Percentiles rank a stretch among this genome's conserved stretches.
Conservation (phyloP, 2,797 vertebrate species). For the Pseudomugil tenellus region DNA sequence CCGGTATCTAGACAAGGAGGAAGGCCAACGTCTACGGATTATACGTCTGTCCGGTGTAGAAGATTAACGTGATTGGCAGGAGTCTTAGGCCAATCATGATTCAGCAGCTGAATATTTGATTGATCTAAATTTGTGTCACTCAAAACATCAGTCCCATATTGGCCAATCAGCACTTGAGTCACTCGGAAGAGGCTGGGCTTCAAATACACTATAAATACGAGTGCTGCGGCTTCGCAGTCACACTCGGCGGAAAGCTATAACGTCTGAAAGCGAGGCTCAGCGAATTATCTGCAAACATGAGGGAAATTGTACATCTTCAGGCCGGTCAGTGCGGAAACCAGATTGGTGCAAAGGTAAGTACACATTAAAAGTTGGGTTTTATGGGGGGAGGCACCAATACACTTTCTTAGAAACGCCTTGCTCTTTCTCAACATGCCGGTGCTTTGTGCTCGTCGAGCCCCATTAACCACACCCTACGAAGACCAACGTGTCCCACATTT, state of each 20-base stretch:
- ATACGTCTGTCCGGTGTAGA: slow-evolving; percentile 28
- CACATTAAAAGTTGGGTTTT: too few species aligned
- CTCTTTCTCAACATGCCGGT: too few species aligned
- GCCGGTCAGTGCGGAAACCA: slow-evolving; percentile 87
- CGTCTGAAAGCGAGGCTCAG: fast-evolving
- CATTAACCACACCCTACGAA: too few species aligned
- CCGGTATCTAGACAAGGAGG: slow-evolving; percentile 48
- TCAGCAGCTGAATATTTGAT: slow-evolving; percentile 8
- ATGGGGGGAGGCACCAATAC: too few species aligned
- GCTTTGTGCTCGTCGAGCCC: too few species aligned
- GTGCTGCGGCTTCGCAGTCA: fast-evolving
- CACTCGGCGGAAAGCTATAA: slow-evolving; percentile 45
- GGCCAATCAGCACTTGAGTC: slow-evolving; percentile 60
- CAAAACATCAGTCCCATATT: fast-evolving
- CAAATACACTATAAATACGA: slow-evolving; percentile 19
- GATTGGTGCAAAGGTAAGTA: slow-evolving; percentile 86
- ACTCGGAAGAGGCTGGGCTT: slow-evolving; percentile 39
- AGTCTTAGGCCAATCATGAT: slow-evolving; percentile 51
- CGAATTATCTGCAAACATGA: slow-evolving; percentile 67
- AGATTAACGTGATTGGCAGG: slow-evolving; percentile 55
- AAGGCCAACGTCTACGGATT: slow-evolving; percentile 36
- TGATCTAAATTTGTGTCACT: slow-evolving; percentile 31
- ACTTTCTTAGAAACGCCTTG: background rate
- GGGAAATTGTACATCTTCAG: slow-evolving; percentile 88
- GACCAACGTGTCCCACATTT: too few species aligned